Conservation (phyloP, 2,113 vertebrate genomes). For the Sciurus niger region DNA sequence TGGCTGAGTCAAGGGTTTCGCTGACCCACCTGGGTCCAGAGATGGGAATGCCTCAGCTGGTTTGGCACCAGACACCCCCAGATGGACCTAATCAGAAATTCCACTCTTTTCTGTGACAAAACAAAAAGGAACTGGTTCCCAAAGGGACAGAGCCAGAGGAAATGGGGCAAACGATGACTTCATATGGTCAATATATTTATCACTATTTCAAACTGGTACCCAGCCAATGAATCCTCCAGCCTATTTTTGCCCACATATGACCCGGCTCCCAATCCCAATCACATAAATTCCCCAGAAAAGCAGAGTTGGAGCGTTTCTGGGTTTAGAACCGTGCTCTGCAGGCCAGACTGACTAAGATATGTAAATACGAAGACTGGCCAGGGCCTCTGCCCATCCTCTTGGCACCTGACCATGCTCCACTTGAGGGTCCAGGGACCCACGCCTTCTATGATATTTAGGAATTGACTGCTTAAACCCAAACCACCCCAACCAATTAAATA, state of each 20-base stretch:
- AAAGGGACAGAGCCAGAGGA: neutral
- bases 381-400: neutral
- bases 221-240: neutral
- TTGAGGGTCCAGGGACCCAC: neutral
- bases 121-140: neutral
- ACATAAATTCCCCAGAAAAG: neutral
- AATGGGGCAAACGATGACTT: neutral
- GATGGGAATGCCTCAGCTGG: neutral
- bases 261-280: neutral
- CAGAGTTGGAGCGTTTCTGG: neutral
- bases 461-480: slow-evolving; percentile 27
- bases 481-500: neutral
- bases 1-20: neutral
- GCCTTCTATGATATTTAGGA: neutral
- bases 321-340: neutral
- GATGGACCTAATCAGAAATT: neutral
- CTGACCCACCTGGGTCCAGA: neutral
- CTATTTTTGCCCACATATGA: neutral
- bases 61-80: neutral
- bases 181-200: neutral
- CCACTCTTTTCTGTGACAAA: neutral
- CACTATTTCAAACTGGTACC: neutral
- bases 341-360: neutral
- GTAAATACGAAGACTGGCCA: neutral
- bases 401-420: neutral